A percentile compares a stretch with the other conserved stretches of the same genome.
Evolutionary conservation across 1,140 invertebrate species (phyloP).

Genomic region (Diabrotica virgifera): DNA sequence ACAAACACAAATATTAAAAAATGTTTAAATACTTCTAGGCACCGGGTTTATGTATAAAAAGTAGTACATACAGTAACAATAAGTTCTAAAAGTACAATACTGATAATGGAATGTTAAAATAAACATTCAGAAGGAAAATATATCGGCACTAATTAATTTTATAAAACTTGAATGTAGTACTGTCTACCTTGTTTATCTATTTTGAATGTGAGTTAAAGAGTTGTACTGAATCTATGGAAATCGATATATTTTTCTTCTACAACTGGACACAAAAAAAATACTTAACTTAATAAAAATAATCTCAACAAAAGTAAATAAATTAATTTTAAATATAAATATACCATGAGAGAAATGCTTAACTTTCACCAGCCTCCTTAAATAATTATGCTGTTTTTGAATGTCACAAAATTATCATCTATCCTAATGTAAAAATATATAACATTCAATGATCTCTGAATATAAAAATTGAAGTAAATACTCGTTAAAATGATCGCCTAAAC

Average conservation of each 20-base stretch:
- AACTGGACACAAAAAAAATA: background rate
- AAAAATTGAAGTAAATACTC: too few relatives aligned
- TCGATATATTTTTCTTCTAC: background rate
- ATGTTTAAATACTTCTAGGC: too few relatives aligned
- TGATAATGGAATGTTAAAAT: background rate
- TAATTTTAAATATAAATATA: slow-evolving; percentile 1
- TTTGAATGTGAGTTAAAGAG: too few relatives aligned
- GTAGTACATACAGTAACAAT: background rate
- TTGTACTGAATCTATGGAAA: too few relatives aligned
- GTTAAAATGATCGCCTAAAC: too few relatives aligned
- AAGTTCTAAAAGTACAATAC: background rate
- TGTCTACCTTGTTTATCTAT: too few relatives aligned
- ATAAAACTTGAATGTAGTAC: too few relatives aligned
- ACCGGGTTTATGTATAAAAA: too few relatives aligned
- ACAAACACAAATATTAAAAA: too few relatives aligned
- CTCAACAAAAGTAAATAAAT: slow-evolving; percentile 3
- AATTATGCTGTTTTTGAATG: background rate
- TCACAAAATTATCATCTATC: too few relatives aligned
- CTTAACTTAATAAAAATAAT: background rate
- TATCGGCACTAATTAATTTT: background rate
- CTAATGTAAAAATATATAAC: too few relatives aligned
- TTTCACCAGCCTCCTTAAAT: background rate
- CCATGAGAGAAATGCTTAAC: background rate
- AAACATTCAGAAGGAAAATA: background rate
- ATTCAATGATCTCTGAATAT: too few relatives aligned